Percentiles rank a stretch among this genome's conserved stretches.
Conservation (phyloP, 1,140 invertebrate genomes). For the Hyphantria cunea region DNA sequence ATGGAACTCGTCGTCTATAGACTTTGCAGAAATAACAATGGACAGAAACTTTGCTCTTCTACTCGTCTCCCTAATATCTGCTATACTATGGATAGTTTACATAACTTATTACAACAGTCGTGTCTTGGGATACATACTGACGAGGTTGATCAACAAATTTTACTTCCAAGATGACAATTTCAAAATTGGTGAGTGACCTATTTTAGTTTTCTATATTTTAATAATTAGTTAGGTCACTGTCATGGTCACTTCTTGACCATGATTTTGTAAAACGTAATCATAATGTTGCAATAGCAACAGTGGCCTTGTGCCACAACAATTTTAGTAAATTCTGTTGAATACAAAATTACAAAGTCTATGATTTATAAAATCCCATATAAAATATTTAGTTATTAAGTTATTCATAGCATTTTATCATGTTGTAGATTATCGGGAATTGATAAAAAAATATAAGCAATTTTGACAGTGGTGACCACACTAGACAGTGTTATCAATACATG, state of each 20-base stretch:
- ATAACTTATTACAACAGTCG: slow-evolving; percentile 98
- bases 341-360: too few relatives aligned
- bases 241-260: neutral
- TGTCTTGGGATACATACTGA: slow-evolving; percentile 94
- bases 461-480: neutral
- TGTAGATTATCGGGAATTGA: neutral
- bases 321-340: too few relatives aligned
- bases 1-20: slow-evolving; percentile 82
- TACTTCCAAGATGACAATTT: slow-evolving; percentile 93
- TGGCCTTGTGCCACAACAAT: too few relatives aligned
- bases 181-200: slow-evolving; percentile 90
- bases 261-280: too few relatives aligned
- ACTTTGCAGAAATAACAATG: slow-evolving; percentile 88
- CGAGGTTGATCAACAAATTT: slow-evolving; percentile 94
- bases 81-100: slow-evolving; percentile 95
- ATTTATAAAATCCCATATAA: too few relatives aligned
- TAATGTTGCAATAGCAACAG: too few relatives aligned
- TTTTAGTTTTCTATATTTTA: slow-evolving; percentile 8
- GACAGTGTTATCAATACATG: neutral
- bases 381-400: too few relatives aligned
- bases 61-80: slow-evolving; percentile 90
- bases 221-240: slow-evolving; percentile 10
- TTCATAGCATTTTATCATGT: too few relatives aligned
- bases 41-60: slow-evolving; percentile 90
- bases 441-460: neutral